Evolutionary conservation across 2,888 invertebrate genomes (phyloP).

Genomic region (Harpagoxenus sublaevis): DNA sequence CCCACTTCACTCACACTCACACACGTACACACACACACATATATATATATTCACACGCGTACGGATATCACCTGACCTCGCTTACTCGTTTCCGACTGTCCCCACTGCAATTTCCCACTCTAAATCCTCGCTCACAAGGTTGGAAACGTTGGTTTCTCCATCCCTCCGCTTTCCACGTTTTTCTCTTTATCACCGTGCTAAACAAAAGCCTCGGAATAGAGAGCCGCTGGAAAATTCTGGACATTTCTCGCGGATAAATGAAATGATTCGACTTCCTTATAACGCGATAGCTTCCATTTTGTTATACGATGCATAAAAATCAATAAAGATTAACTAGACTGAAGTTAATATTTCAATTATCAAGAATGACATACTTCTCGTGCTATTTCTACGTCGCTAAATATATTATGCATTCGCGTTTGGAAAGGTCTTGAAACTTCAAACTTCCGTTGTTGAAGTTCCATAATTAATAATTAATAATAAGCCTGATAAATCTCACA

Average conservation of each 20-base stretch:
- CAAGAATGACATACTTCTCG: background rate
- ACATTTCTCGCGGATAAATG: background rate
- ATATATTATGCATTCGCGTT: background rate
- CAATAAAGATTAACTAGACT: background rate
- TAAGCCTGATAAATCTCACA: background rate
- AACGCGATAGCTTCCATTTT: background rate
- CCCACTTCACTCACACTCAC: background rate
- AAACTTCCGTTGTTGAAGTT: no score
- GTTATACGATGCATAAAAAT: background rate
- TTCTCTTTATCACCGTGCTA: conserved; percentile 27
- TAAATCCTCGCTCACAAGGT: conserved; percentile 49
- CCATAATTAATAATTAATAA: background rate
- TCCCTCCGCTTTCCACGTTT: background rate
- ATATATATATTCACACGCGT: no score
- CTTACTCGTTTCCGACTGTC: background rate
- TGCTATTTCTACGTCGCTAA: background rate
- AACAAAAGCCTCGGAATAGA: conserved; percentile 23
- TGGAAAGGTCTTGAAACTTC: background rate
- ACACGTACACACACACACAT: background rate
- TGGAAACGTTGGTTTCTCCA: conserved; percentile 10
- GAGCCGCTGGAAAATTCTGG: conserved; percentile 7
- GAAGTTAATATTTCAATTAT: background rate
- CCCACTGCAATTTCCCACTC: conserved; percentile 33
- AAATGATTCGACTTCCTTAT: background rate
- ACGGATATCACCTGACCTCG: conserved; percentile 40